Evolutionary conservation across 2,888 invertebrate species (phyloP), one percentile per base, ranked within the genome.

Genomic region (Celastrina argiolus): DNA sequence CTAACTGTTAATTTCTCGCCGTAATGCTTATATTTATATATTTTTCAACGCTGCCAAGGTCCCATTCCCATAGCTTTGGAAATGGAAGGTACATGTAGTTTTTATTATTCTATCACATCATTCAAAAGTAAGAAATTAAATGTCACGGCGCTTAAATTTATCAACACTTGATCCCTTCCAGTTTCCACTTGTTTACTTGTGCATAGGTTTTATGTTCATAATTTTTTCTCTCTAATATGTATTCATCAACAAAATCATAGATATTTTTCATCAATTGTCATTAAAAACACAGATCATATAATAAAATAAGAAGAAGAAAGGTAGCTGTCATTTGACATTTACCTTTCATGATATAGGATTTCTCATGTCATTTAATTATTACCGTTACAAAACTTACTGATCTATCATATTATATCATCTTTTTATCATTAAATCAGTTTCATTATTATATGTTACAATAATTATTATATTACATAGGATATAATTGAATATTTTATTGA

Each of bases 41-140:
- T 83, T 84, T 85, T 87, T 83, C 76, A 80, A 85, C 79, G 90
- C 90, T 88, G 90, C 91, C 85, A 84, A 88, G 90, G 90, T 90
- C 90, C 83, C 91, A 90, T 89, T 91, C 90, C 85, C 87, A 89
- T 86, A 91, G 89, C 81, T 91, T 89, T 89, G 91, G 91, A 90
- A 91, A 85, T 87, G 91, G 89, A 87, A 91, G 91, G 91, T 93
- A 92, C 75, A 74, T 74, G 74, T 80, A 79, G 78, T 77, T 78
- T 72, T 74, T 78, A 75, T 73, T 76, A 77, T 75, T 75, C 69
- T 71, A 66, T 69, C 51, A 51, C 26, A 10, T 14, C 51, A 51
- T 51, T 51, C 6, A 42, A 42, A 45, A 45, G 31, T 6, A 45
- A 8, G 22, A 22, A 22, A 41, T n/a, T 41, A 41, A 6, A 22